Evolutionary conservation across 2,888 invertebrate genomes (phyloP).

Genomic region (Harpalus rubripes): DNA sequence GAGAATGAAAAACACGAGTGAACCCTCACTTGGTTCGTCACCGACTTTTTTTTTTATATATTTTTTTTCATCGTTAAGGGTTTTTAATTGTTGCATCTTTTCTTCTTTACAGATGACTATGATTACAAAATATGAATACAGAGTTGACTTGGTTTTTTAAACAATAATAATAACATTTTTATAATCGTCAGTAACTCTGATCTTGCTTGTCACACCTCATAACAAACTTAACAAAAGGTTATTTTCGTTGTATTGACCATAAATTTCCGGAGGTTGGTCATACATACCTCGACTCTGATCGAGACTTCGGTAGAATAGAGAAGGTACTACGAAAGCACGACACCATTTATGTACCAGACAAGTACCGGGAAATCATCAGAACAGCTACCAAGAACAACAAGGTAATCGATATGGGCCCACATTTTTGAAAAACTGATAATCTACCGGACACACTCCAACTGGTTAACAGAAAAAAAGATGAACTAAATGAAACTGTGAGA

Average conservation of each 20-base stretch:
- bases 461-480: constrained; percentile 68
- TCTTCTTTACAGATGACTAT: too few relatives aligned
- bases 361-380: constrained; percentile 70
- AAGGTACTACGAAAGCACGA: constrained; percentile 71
- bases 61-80: too few relatives aligned
- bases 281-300: constrained; percentile 71
- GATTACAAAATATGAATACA: too few relatives aligned
- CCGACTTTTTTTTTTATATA: too few relatives aligned
- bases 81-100: too few relatives aligned
- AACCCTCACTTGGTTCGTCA: too few relatives aligned
- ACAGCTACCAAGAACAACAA: constrained; percentile 64
- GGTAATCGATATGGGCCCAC: constrained; percentile 67
- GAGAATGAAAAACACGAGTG: too few relatives aligned
- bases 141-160: too few relatives aligned
- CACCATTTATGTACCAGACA: constrained; percentile 70
- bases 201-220: too few relatives aligned
- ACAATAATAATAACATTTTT: too few relatives aligned
- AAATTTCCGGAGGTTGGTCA: constrained; percentile 72
- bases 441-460: constrained; percentile 66
- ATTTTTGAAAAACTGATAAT: constrained; percentile 66
- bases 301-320: constrained; percentile 72
- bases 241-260: constrained; percentile 70
- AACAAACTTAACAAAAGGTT: too few relatives aligned
- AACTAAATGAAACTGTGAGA: constrained; percentile 67
- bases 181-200: too few relatives aligned